Evolutionary conservation across 2,888 invertebrate genomes (phyloP).

Genomic region (Tipula helvola): DNA sequence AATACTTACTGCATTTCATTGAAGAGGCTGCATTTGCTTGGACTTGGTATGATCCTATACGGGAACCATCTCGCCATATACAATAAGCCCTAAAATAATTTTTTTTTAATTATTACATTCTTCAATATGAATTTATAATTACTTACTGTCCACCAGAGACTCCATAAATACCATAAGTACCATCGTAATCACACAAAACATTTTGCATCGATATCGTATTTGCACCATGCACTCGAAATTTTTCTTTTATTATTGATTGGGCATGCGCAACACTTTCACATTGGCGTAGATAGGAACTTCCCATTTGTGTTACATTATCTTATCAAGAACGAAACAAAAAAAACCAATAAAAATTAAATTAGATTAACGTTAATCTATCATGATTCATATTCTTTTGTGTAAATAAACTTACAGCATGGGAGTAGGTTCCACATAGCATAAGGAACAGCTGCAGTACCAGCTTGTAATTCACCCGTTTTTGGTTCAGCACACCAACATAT

Average conservation of each 20-base stretch:
- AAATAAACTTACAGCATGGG: constrained; percentile 48
- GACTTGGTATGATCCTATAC: constrained; percentile 42
- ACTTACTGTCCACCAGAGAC: constrained; percentile 44
- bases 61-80: constrained; percentile 44
- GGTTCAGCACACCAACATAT: constrained; percentile 57
- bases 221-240: constrained; percentile 48
- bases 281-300: constrained; percentile 47
- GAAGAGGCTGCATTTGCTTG: constrained; percentile 24
- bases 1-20: constrained; percentile 46
- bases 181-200: constrained; percentile 51
- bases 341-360: background rate
- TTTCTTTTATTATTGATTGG: constrained; percentile 37
- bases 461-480: constrained; percentile 43
- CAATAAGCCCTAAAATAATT: constrained; percentile 41
- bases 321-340: too few species aligned
- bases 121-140: background rate
- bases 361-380: background rate
- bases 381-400: background rate
- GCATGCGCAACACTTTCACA: constrained; percentile 54
- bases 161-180: constrained; percentile 46
- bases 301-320: constrained; percentile 38
- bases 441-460: constrained; percentile 40
- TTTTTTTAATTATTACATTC: background rate
- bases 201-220: constrained; percentile 39
- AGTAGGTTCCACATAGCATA: constrained; percentile 44